Evolutionary conservation across 2,113 vertebrate genomes (phyloP).

Genomic region (Archocentrus centrarchus): DNA sequence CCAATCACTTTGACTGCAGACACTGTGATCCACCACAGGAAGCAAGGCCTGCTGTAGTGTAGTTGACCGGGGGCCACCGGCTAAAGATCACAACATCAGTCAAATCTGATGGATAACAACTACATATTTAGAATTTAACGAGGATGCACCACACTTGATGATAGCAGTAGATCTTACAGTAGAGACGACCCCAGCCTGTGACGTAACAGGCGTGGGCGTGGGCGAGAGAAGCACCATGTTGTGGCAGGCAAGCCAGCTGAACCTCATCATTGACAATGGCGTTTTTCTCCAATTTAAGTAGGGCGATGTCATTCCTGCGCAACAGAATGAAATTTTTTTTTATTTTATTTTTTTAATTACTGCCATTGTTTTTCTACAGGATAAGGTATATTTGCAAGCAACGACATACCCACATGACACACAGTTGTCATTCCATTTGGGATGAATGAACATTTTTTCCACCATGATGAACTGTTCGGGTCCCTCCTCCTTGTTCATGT

Average conservation of each 20-base stretch:
- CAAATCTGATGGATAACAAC: neutral
- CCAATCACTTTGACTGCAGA: constrained; percentile 79
- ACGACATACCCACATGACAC: constrained; percentile 68
- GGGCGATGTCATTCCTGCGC: constrained; percentile 72
- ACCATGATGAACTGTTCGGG: constrained; percentile 71
- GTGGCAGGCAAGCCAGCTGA: constrained; percentile 68
- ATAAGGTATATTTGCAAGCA: neutral
- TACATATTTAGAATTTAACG: neutral
- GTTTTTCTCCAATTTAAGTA: constrained; percentile 70
- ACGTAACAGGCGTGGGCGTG: constrained; percentile 72
- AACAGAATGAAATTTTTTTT: neutral
- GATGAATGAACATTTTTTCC: constrained; percentile 71
- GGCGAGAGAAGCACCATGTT: constrained; percentile 28
- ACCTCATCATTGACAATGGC: constrained; percentile 70
- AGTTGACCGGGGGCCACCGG: constrained; percentile 76
- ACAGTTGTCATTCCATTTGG: constrained; percentile 74
- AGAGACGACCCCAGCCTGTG: constrained; percentile 75
- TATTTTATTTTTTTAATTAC: no score
- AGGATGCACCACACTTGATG: neutral
- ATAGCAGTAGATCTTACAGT: constrained; percentile 55
- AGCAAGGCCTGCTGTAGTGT: constrained; percentile 87
- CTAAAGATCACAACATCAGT: constrained; percentile 57
- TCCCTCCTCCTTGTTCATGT: constrained; percentile 66
- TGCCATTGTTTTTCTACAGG: neutral
- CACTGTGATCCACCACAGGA: constrained; percentile 81